Evolutionary conservation across 2,113 vertebrate genomes (phyloP).

Genomic region (Albula goreensis): DNA sequence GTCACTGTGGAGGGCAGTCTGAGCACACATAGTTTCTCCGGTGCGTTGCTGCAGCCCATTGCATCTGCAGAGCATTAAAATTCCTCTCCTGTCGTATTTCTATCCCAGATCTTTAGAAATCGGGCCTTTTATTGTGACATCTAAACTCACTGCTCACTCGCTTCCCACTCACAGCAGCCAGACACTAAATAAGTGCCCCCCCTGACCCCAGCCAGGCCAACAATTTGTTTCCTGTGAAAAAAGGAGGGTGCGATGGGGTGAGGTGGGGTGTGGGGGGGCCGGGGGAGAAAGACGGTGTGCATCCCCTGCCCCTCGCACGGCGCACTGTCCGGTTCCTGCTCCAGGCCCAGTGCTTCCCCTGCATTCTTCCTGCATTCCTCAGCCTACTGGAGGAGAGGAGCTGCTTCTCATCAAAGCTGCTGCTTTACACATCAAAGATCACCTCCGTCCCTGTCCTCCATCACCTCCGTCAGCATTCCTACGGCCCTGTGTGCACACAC

Average conservation of each 20-base stretch:
- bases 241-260: background rate
- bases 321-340: conserved; percentile 33
- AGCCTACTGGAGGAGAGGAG: conserved; percentile 39
- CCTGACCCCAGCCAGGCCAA: conserved; percentile 18
- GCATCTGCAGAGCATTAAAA: conserved; percentile 47
- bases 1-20: background rate
- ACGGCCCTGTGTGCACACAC: conserved; percentile 23
- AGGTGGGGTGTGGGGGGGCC: conserved; percentile 7
- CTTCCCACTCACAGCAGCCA: background rate
- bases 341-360: conserved; percentile 40
- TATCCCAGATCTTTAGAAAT: conserved; percentile 34
- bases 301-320: background rate
- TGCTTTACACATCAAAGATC: conserved; percentile 53
- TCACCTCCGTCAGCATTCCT: conserved; percentile 14
- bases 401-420: conserved; percentile 50
- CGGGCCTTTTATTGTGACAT: conserved; percentile 37
- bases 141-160: conserved; percentile 28
- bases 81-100: conserved; percentile 43
- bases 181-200: background rate
- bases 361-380: conserved; percentile 46
- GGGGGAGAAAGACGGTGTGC: background rate
- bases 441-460: conserved; percentile 35
- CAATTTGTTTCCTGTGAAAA: background rate
- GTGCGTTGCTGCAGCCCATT: conserved; percentile 20
- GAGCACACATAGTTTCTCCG: background rate